phyloP scores from a whole-genome alignment of 2,888 invertebrate genomes.

The Perizoma flavofasciatum region DNA sequence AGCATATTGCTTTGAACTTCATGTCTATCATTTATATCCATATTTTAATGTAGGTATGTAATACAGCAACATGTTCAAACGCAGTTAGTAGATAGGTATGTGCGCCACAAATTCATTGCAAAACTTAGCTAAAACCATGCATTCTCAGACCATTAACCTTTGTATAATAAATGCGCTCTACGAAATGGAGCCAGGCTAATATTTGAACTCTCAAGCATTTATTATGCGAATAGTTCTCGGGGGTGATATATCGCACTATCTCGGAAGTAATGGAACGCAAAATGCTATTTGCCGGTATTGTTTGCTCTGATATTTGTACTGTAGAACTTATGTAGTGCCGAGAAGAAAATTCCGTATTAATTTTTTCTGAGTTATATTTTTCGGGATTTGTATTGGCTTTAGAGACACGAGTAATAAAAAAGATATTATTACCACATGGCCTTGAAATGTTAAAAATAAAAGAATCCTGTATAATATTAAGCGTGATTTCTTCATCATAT shows the following conservation, averaged over 20 bases:
- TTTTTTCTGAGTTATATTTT: too few relatives aligned
- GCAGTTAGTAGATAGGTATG: too few relatives aligned
- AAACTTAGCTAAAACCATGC: background rate
- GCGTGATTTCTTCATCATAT: too few relatives aligned
- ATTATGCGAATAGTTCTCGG: conserved; percentile 19
- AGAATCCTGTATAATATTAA: too few relatives aligned
- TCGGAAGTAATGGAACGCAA: conserved; percentile 17
- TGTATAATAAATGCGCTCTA: conserved; percentile 7
- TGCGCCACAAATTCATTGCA: too few relatives aligned
- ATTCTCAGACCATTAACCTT: conserved; percentile 5
- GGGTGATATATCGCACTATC: conserved; percentile 16
- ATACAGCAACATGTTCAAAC: too few relatives aligned
- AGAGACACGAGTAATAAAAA: too few relatives aligned
- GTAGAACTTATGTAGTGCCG: background rate
- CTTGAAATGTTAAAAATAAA: too few relatives aligned
- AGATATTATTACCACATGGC: too few relatives aligned
- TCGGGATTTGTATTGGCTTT: too few relatives aligned
- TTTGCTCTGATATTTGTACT: conserved; percentile 1
- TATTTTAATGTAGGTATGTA: background rate
- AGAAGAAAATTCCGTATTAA: too few relatives aligned
- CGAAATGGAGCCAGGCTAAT: conserved; percentile 1
- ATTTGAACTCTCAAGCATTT: conserved; percentile 5
- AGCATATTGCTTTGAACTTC: too few relatives aligned
- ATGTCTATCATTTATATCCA: background rate
- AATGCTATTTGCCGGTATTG: conserved; percentile 11